Evolutionary conservation across 2,797 vertebrate genomes (phyloP), one percentile per base, ranked within the genome.

Genomic region (Onychomys torridus): DNA sequence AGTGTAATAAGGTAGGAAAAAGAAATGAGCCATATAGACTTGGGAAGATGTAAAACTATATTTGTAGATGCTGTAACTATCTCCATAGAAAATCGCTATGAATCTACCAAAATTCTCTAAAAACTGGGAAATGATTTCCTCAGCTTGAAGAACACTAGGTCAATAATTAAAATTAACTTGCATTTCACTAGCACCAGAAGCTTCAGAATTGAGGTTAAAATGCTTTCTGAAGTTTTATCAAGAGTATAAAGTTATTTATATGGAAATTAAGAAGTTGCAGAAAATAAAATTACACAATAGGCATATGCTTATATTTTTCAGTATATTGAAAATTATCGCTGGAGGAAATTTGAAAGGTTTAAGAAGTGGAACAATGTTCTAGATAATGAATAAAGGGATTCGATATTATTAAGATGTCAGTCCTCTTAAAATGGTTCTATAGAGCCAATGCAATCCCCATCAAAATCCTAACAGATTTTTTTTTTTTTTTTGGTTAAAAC

Each of bases 361-460:
- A 77, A 89, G 32, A 92, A 90, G 76, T 71, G 13, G 89, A 92
- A 16, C 61, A 92, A 71, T 81, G 69, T 55, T 43, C 23, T 43
- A 2, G 79, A 6, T 86, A 37, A 52, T 75, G 23, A 91, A 87
- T 86, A 84, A 94, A 84, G 63, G 83, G 63, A 69, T 4, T 79
- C 12, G 9, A 32, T 81, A 40, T 63, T 96, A 25, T 90, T 91
- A 93, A 84, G n/a, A 69, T 84, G n/a, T 37, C 49, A 82, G 0
- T 71, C 95, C 59, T 96, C 43, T 52, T 91, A 57, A 97, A 96
- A 91, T 61, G 69, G 25, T 69, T 91, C 6, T 89, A 7, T 67
- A 77, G 34, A 78, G 34, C 10, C 69, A 91, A 76, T 81, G 7
- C 12, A 92, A 79, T 84, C 34, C 14, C 14, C 43, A 49, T 29